These are phyloP conservation scores for Argyrosomus regius DNA, from an alignment of 2,797 vertebrate genomes.

Conservation along the genomic window DNA sequence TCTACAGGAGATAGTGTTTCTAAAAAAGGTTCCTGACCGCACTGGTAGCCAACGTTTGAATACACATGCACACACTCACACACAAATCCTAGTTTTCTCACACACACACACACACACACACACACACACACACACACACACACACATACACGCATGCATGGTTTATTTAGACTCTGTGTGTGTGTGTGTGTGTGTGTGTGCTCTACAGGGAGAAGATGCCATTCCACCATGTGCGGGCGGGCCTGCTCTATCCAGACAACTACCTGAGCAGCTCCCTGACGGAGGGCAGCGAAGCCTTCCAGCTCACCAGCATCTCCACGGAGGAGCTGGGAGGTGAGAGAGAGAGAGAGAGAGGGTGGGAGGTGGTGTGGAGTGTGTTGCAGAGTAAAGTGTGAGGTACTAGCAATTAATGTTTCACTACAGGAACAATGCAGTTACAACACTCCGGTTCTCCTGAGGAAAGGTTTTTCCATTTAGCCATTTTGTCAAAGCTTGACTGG, in stretches of 20 bases:
- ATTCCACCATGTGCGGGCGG: conserved; percentile 96
- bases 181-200: conserved; percentile 23
- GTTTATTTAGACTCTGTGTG: conserved; percentile 42
- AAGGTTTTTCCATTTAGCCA: conserved; percentile 63
- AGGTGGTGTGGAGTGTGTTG: neutral
- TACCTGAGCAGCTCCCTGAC: conserved; percentile 94
- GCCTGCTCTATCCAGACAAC: conserved; percentile 96
- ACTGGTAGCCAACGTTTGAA: conserved; percentile 22
- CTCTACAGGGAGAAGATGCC: conserved; percentile 94
- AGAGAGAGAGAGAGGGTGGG: neutral
- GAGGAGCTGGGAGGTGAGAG: conserved; percentile 94
- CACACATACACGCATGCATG: neutral
- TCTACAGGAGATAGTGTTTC: conserved; percentile 61
- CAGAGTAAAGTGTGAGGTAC: conserved; percentile 52
- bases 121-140: neutral
- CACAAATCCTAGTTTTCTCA: conserved; percentile 24
- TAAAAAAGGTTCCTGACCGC: conserved; percentile 56
- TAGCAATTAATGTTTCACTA: conserved; percentile 65
- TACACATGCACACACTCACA: conserved; percentile 14
- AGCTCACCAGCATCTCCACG: conserved; percentile 94
- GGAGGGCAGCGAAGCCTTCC: conserved; percentile 92
- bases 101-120: neutral
- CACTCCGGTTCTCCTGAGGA: conserved; percentile 51
- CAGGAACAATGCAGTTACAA: conserved; percentile 67
- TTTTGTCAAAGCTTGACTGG: conserved; percentile 63